Evolutionary conservation across 2,113 vertebrate genomes (phyloP).

Genomic region (Calyptommatus sinebrachiatus): DNA sequence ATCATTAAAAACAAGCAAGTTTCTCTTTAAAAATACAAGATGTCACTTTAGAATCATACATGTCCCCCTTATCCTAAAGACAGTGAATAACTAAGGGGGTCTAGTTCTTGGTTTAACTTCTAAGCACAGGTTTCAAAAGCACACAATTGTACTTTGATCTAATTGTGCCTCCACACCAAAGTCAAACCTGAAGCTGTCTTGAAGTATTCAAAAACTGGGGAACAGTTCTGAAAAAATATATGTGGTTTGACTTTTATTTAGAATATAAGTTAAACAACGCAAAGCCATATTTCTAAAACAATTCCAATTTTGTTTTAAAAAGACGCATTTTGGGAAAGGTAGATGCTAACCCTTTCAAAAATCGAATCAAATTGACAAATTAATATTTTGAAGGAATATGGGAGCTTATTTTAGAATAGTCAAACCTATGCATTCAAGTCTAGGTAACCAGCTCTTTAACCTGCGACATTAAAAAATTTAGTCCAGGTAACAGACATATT

Average conservation of each 20-base stretch:
- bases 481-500: neutral
- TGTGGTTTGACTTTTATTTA: neutral
- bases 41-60: neutral
- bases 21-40: neutral
- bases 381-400: neutral
- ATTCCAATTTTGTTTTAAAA: neutral
- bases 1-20: conserved; percentile 27
- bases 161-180: neutral
- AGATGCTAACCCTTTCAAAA: neutral
- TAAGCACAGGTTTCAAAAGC: neutral
- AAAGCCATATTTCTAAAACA: neutral
- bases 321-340: no score
- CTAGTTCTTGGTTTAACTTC: neutral
- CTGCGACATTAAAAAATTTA: neutral
- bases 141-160: neutral
- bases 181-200: neutral
- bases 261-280: neutral
- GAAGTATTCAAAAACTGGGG: neutral
- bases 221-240: neutral
- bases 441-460: neutral
- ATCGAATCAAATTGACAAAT: neutral
- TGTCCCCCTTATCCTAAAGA: neutral
- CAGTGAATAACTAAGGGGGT: neutral
- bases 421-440: no score
- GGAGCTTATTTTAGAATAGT: neutral